phyloP scores from a whole-genome alignment of 2,888 invertebrate species.

The Nemotelus nigrinus region DNA sequence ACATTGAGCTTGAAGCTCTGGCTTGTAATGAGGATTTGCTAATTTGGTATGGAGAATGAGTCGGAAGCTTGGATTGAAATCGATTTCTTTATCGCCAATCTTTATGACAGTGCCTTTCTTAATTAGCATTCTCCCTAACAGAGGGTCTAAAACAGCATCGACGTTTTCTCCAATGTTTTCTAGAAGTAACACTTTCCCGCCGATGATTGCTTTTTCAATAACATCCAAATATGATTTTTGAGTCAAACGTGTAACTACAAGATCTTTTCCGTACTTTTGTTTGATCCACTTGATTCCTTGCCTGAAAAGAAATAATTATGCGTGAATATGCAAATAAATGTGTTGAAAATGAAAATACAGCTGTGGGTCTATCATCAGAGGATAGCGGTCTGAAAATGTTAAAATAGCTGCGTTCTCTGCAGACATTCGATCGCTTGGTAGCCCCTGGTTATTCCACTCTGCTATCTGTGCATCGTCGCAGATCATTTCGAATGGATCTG shows the following conservation, averaged over 20 bases:
- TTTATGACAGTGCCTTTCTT: constrained; percentile 84
- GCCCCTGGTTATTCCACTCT: constrained; percentile 92
- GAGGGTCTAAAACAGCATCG: constrained; percentile 90
- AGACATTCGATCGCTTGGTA: constrained; percentile 94
- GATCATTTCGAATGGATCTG: constrained; percentile 86
- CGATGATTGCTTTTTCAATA: constrained; percentile 78
- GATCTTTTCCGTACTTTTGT: constrained; percentile 77
- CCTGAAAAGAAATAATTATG: constrained; percentile 57
- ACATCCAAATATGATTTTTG: constrained; percentile 85
- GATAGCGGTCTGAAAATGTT: constrained; percentile 90
- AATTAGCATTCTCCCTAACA: constrained; percentile 87
- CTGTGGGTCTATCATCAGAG: constrained; percentile 95
- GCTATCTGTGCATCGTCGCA: constrained; percentile 94
- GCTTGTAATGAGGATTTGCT: constrained; percentile 95
- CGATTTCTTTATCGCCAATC: constrained; percentile 93
- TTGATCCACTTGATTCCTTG: constrained; percentile 97
- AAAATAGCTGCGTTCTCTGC: constrained; percentile 94
- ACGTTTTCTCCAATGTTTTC: constrained; percentile 91
- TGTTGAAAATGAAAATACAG: constrained; percentile 63
- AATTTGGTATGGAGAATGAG: constrained; percentile 91
- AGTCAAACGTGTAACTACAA: constrained; percentile 81
- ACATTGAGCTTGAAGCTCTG: constrained; percentile 96
- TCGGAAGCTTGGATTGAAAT: constrained; percentile 83
- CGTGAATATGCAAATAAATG: constrained; percentile 1
- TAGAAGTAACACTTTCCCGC: constrained; percentile 81